phyloP scores from a whole-genome alignment of 2,888 invertebrate species.

The Mylabris sibirica region DNA sequence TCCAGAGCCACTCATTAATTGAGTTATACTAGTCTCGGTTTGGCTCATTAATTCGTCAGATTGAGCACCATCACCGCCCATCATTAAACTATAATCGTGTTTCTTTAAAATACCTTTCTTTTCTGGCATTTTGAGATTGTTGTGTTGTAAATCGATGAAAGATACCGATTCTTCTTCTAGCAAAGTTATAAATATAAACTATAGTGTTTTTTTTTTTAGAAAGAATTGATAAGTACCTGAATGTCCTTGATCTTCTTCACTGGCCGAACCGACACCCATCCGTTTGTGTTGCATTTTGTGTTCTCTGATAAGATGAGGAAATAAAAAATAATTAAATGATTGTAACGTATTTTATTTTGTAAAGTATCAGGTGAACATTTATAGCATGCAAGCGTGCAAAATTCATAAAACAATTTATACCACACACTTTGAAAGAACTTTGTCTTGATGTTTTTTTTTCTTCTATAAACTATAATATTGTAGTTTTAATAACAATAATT shows the following conservation, averaged over 20 bases:
- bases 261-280: slow-evolving; percentile 72
- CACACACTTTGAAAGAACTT: slow-evolving; percentile 22
- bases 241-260: slow-evolving; percentile 79
- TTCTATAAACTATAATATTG: background rate
- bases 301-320: slow-evolving; percentile 68
- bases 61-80: slow-evolving; percentile 72
- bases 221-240: slow-evolving; percentile 66
- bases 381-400: slow-evolving; percentile 35
- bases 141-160: slow-evolving; percentile 81
- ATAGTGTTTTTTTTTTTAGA: background rate
- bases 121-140: slow-evolving; percentile 82
- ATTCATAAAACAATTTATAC: slow-evolving; percentile 21
- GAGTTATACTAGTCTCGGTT: slow-evolving; percentile 71
- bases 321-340: background rate
- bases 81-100: slow-evolving; percentile 78
- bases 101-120: slow-evolving; percentile 94
- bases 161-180: slow-evolving; percentile 80
- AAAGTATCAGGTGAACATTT: background rate
- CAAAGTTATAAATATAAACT: background rate
- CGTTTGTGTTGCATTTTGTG: slow-evolving; percentile 82
- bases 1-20: slow-evolving; percentile 64
- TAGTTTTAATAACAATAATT: slow-evolving; percentile 14
- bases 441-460: background rate
- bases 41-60: slow-evolving; percentile 58
- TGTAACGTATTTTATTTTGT: background rate